Percentiles rank a stretch among this genome's conserved stretches.
Evolutionary conservation across 2,113 vertebrate genomes (phyloP).

Genomic region (Lagopus leucura): DNA sequence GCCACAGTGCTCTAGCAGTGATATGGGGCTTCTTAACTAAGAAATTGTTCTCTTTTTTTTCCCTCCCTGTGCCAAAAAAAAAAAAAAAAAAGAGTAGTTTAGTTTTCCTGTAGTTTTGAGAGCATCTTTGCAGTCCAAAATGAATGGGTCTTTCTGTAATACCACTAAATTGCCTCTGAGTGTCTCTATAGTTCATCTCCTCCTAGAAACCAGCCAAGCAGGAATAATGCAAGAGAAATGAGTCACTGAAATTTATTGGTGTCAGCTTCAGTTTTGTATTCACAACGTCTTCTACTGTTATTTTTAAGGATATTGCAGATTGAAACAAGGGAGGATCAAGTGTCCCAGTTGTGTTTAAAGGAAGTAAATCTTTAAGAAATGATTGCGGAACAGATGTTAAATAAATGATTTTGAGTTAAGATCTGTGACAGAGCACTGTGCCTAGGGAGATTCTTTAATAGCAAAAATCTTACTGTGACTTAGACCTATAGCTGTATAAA

Average conservation of each 20-base stretch:
- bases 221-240: slow-evolving; percentile 65
- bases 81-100: too few species aligned
- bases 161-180: slow-evolving; percentile 62
- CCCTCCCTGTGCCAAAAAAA: not conserved
- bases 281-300: slow-evolving; percentile 72
- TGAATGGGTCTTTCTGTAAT: slow-evolving; percentile 46
- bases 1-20: not conserved
- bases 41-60: not conserved
- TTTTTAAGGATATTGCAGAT: slow-evolving; percentile 73
- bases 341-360: slow-evolving; percentile 70
- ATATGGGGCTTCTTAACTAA: not conserved
- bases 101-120: not conserved
- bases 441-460: slow-evolving; percentile 47
- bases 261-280: slow-evolving; percentile 70
- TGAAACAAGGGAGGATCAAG: slow-evolving; percentile 76
- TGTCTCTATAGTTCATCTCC: slow-evolving; percentile 71
- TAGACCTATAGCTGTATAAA: slow-evolving; percentile 30
- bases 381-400: slow-evolving; percentile 72
- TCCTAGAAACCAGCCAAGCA: slow-evolving; percentile 47
- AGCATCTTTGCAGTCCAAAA: not conserved
- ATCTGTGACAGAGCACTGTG: slow-evolving; percentile 26
- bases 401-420: slow-evolving; percentile 71
- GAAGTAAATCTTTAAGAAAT: slow-evolving; percentile 78
- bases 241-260: slow-evolving; percentile 76
- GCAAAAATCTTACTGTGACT: slow-evolving; percentile 28